Evolutionary conservation across 2,797 vertebrate species (phyloP), one percentile per base, ranked within the genome.

Genomic region (Enteromius mattozi): DNA sequence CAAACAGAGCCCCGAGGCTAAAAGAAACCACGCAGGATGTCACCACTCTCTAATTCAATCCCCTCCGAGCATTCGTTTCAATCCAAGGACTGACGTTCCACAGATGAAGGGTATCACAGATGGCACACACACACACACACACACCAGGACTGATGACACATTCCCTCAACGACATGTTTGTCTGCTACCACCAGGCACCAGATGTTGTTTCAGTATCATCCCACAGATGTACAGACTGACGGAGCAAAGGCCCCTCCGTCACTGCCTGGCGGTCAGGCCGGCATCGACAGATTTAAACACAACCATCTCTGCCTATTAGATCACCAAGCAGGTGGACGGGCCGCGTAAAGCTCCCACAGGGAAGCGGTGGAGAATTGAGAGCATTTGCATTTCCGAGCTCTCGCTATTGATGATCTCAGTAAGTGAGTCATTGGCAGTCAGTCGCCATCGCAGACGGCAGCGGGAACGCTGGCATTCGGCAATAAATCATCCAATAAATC

Each of bases 171-270:
- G 21, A n/a, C 35, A 68, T 63, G 70, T 14, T 49, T 4, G 2
- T 49, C 45, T 81, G 40, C 66, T 6, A 19, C 45, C 49, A 65
- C 70, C 75, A 16, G 61, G 19, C 40, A 33, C 80, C 87, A 85
- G 84, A 87, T 86, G 86, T 76, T 69, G 63, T 35, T n/a, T 82
- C n/a, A 47, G 13, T 35, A 81, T 86, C 86, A 27, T 69, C 82
- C 69, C 24, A 72, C 84, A 79, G 86, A 82, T 79, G 83, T 80
- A 76, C 65, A 79, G 71, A 45, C 24, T 13, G 54, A 68, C 4
- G 17, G 54, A 80, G 78, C 33, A 59, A 27, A 30, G 63, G 54
- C 42, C 72, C 78, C 19, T 80, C 13, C 9, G 63, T 76, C 83
- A 49, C 24, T 63, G 59, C 27, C 61, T 63, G 27, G 59, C 7